Evolutionary conservation across 2,797 vertebrate species (phyloP).

Genomic region (Zalophus californianus): DNA sequence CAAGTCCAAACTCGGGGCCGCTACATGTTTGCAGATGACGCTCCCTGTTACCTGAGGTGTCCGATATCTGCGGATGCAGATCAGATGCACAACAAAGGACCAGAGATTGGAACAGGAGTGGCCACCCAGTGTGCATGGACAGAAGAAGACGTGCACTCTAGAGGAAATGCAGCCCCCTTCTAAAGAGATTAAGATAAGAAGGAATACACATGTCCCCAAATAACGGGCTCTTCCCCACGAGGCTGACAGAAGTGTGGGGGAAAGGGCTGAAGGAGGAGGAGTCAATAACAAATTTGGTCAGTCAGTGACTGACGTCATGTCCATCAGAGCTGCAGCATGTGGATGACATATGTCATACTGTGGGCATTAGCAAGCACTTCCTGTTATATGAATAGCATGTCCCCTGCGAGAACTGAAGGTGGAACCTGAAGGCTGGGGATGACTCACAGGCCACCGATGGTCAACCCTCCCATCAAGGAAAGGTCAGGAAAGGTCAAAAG

Average conservation of each 20-base stretch:
- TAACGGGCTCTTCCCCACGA: neutral
- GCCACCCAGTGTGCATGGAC: too few relatives aligned
- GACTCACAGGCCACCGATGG: neutral
- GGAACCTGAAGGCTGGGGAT: neutral
- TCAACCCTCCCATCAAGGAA: neutral
- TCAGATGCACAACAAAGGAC: neutral
- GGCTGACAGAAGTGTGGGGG: rapidly evolving
- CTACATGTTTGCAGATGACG: neutral
- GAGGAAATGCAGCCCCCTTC: neutral
- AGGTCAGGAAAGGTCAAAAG: neutral
- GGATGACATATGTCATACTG: neutral
- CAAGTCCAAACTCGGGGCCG: neutral
- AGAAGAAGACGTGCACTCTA: neutral
- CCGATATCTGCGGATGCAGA: rapidly evolving
- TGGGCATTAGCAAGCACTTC: neutral
- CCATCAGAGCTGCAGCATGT: neutral
- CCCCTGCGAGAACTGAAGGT: neutral
- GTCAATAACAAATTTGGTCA: neutral
- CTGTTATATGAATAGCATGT: too few relatives aligned
- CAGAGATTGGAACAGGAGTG: neutral
- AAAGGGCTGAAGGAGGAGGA: neutral
- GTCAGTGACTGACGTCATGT: neutral
- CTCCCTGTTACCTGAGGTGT: rapidly evolving
- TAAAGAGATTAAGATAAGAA: neutral
- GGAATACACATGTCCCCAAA: neutral